Conservation (phyloP, 37 sponge, comb jelly and placozoan genomes). For the Cliona cf. orientalis region DNA sequence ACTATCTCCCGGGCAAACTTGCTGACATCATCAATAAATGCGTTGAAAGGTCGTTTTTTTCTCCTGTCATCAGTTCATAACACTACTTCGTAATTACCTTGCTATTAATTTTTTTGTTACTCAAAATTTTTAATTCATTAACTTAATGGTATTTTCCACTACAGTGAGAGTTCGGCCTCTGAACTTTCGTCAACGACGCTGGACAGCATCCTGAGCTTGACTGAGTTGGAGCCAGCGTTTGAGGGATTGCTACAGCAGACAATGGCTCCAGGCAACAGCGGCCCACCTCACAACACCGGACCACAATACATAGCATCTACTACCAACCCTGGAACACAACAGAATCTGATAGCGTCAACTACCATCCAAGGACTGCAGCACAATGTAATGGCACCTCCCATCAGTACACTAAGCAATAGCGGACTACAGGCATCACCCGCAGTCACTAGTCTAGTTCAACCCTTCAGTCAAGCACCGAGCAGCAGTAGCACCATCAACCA, state of each 20-base stretch:
- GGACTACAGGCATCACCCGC: no score
- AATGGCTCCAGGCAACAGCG: background rate
- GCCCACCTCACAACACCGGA: background rate
- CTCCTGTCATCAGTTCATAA: background rate
- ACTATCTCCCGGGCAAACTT: constrained; percentile 24
- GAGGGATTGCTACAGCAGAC: constrained; percentile 4
- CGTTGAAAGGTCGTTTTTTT: constrained; percentile 27
- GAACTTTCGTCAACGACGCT: constrained; percentile 27
- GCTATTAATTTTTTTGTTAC: no score
- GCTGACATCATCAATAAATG: constrained; percentile 51
- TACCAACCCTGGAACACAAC: no score
- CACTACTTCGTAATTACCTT: no score
- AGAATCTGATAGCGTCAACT: no score
- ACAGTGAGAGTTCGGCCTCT: background rate
- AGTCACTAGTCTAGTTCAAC: no score
- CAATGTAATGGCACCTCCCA: background rate
- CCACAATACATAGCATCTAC: no score
- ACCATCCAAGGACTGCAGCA: no score
- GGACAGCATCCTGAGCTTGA: constrained; percentile 29
- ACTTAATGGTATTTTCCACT: background rate
- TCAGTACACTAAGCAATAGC: no score
- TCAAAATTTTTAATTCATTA: no score
- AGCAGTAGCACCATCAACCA: no score
- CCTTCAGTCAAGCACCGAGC: no score
- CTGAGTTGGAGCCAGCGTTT: constrained; percentile 29